A percentile compares a stretch with the other conserved stretches of the same genome.
Evolutionary conservation across 92 coral and sea anemone genomes (phyloP).

Genomic region (Paramuricea clavata): DNA sequence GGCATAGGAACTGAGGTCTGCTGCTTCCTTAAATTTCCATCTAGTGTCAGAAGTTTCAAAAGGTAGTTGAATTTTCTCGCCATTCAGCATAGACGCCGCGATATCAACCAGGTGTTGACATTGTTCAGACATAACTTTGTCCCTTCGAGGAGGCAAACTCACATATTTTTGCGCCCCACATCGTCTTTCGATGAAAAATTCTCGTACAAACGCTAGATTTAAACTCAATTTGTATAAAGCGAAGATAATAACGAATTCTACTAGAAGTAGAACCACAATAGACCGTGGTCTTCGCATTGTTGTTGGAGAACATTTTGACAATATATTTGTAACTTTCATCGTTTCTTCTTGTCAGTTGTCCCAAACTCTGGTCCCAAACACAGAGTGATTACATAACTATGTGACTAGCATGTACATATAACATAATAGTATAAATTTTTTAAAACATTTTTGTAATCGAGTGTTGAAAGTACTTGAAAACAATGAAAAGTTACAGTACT

Average conservation of each 20-base stretch:
- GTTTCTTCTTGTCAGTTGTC: too few relatives aligned
- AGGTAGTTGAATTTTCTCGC: slow-evolving; percentile 39
- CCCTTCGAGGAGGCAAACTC: not conserved
- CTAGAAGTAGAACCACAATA: not conserved
- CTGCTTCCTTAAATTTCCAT: slow-evolving; percentile 37
- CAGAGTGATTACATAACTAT: too few relatives aligned
- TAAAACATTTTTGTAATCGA: too few relatives aligned
- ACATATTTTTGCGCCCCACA: not conserved
- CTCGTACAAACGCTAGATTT: slow-evolving; percentile 14
- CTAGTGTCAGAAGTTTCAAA: slow-evolving; percentile 2
- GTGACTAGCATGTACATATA: too few relatives aligned
- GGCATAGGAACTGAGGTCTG: slow-evolving; percentile 19
- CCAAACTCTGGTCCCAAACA: too few relatives aligned
- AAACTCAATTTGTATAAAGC: slow-evolving; percentile 9
- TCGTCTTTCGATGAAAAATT: slow-evolving; percentile 15
- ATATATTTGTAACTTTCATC: too few relatives aligned
- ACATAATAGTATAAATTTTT: too few relatives aligned
- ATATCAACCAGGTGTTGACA: slow-evolving; percentile 9
- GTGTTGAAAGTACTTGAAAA: too few relatives aligned
- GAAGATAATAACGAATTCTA: not conserved
- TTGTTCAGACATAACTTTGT: not conserved
- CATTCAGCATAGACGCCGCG: slow-evolving; percentile 27
- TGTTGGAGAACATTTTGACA: too few relatives aligned
- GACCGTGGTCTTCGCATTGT: not conserved
- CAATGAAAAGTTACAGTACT: too few relatives aligned